A percentile compares a stretch with the other conserved stretches of the same genome.
These are phyloP conservation scores for Dufourea novaeangliae DNA, from an alignment of 1,140 invertebrate species.

Conservation along the genomic window DNA sequence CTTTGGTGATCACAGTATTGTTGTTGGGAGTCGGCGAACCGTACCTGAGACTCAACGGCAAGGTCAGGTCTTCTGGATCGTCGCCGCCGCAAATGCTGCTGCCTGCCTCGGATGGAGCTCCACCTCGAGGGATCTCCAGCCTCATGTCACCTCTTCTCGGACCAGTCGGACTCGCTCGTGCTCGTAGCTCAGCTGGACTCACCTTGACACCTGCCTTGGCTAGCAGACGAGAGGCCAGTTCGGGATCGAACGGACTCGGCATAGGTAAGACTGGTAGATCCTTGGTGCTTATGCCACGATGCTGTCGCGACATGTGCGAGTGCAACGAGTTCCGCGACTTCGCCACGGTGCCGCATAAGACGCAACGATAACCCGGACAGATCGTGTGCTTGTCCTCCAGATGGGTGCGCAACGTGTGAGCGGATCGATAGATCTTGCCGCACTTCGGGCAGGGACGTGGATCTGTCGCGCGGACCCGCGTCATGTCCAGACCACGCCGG, in stretches of 20 bases:
- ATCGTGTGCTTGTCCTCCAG: conserved; percentile 96
- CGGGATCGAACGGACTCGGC: conserved; percentile 94
- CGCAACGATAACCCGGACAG: conserved; percentile 94
- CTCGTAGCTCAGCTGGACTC: conserved; percentile 90
- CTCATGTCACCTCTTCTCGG: conserved; percentile 89
- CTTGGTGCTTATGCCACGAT: conserved; percentile 95
- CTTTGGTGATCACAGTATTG: conserved; percentile 79
- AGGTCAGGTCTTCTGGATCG: conserved; percentile 91
- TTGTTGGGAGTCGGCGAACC: conserved; percentile 78
- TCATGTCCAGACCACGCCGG: conserved; percentile 89
- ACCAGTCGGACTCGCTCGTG: conserved; percentile 91
- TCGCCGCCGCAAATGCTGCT: conserved; percentile 88
- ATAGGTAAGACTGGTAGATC: conserved; percentile 94
- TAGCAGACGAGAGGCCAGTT: conserved; percentile 89
- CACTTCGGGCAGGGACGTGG: conserved; percentile 95
- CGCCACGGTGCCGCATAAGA: conserved; percentile 94
- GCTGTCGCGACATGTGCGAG: conserved; percentile 95
- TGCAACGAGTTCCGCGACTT: conserved; percentile 95
- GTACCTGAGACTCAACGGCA: conserved; percentile 81
- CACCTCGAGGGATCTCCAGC: conserved; percentile 84
- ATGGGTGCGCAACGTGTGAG: conserved; percentile 94
- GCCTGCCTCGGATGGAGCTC: conserved; percentile 85
- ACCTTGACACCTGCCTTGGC: conserved; percentile 94
- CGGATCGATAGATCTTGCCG: conserved; percentile 95
- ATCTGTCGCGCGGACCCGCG: conserved; percentile 93